phyloP scores from a whole-genome alignment of 2,113 vertebrate species.

The Dolichallabes microphthalmus region DNA sequence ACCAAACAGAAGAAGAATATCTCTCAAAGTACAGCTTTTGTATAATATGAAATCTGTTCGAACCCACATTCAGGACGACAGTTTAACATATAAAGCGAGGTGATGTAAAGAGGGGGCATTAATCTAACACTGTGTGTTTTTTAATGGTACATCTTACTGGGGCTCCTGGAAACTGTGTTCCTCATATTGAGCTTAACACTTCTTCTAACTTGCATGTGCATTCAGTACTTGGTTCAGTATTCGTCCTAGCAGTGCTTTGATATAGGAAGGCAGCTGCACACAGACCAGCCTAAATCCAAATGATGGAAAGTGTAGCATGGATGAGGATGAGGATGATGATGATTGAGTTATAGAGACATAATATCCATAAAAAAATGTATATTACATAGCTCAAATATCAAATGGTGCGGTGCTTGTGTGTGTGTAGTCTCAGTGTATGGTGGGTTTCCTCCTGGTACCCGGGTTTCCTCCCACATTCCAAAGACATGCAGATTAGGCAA shows the following conservation, averaged over 20 bases:
- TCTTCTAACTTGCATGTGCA: neutral
- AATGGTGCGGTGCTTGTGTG: too few species aligned
- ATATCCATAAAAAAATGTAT: neutral
- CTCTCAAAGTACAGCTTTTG: neutral
- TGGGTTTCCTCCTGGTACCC: too few species aligned
- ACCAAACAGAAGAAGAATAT: neutral
- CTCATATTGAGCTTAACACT: neutral
- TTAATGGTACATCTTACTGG: neutral
- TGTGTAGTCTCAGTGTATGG: too few species aligned
- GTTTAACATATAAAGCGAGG: neutral
- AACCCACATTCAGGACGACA: neutral
- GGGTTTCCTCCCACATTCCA: too few species aligned
- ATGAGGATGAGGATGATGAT: neutral
- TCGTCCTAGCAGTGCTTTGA: neutral
- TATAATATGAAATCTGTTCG: neutral
- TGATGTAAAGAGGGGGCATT: neutral
- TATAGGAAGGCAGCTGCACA: too few species aligned
- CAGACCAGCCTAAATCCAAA: neutral
- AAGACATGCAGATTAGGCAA: too few species aligned
- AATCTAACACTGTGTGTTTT: too few species aligned
- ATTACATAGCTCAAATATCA: too few species aligned
- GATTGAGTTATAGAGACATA: neutral
- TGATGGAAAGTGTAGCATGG: neutral
- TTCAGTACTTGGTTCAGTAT: neutral
- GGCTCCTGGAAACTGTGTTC: neutral